Base-by-base conservation (phyloP, 2,113 vertebrate genomes). In the Tupaia tana region DNA sequence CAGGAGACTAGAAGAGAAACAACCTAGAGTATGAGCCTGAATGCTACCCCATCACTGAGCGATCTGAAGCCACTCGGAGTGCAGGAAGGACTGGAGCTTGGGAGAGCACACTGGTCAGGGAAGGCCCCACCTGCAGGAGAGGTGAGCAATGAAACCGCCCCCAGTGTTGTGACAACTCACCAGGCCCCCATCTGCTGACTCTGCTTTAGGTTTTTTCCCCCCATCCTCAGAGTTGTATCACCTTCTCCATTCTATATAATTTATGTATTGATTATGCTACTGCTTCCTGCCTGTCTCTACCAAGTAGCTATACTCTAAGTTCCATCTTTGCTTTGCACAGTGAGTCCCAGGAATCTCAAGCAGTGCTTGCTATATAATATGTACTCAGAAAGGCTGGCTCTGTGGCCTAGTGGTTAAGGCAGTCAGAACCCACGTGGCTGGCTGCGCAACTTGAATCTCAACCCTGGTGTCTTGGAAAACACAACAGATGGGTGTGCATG, bases 31-130 rank as follows among this genome's bases (percentile, higher is more conserved):
- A 9, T 7, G 54, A 63, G 78, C 12, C n/a, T 54, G 15, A 0
- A 22, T 1, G 22, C 7, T 29, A 54, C 11, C 20, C 56, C 27
- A 34, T 58, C 15, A 52, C 16, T 1, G 59, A 70, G 61, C 3
- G 24, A 27, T 0, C 0, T 0, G 8, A 34, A 1, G 22, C 80
- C 66, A 8, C 64, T 27, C 1, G 0, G 56, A 29, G 63, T 1
- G 34, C 18, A 73, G 18, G 52, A 19, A 22, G 79, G 43, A 58
- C 73, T 61, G 34, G 12, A 2, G 19, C 25, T 9, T 3, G 43
- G 12, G 22, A 52, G 16, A 56, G 74, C 8, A 14, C 77, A 29
- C n/a, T 3, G 67, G 31, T 78, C 29, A 11, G 56, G 59, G 27
- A 66, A 31, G 34, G 75, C 3, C 64, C 86, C 25, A 14, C 16